Evolutionary conservation across 2,888 invertebrate genomes (phyloP), one percentile per base, ranked within the genome.

Genomic region (Eudemis profundana): DNA sequence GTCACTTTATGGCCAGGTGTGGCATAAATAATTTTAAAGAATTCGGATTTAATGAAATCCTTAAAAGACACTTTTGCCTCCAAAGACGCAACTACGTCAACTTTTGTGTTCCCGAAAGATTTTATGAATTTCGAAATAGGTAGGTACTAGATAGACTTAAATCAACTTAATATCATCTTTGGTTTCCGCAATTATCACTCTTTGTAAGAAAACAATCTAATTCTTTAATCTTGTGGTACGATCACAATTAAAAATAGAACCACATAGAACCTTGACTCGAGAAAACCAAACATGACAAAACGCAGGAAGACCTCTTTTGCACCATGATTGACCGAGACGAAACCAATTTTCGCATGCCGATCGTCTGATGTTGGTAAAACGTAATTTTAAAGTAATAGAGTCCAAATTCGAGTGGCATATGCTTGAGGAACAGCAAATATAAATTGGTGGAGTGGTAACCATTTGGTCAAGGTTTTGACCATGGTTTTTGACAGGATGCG

Each of bases 261-360:
- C n/a, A 51, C 38, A 47, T 14, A 33, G 15, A 29, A 29, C 56
- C 53, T 65, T 53, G 33, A 51, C 40, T 27, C 27, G 44, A 29
- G 40, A 54, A 63, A n/a, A n/a, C n/a, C n/a, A n/a, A n/a, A n/a
- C n/a, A n/a, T n/a, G n/a, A 68, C 69, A 70, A 69, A 69, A 61
- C 51, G 40, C 69, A 66, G 70, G 69, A 69, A 65, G 69, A 67
- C 60, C 60, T 56, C 65, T 51, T 65, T 51, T 62, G 53, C 17
- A 47, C 61, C 62, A 66, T 64, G 63, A 65, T 67, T 68, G 69
- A 67, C 68, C 68, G 63, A 49, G 51, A 61, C 63, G 60, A 27
- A 61, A 46, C 60, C 36, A 66, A 44, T 42, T 57, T 46, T n/a
- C 10, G 10, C 19, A 40, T 40, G 21, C 40, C 21, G 1, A 3